These are phyloP conservation scores for Zaprionus gabonicus DNA, from an alignment of 1,140 invertebrate genomes.

Conservation along the genomic window DNA sequence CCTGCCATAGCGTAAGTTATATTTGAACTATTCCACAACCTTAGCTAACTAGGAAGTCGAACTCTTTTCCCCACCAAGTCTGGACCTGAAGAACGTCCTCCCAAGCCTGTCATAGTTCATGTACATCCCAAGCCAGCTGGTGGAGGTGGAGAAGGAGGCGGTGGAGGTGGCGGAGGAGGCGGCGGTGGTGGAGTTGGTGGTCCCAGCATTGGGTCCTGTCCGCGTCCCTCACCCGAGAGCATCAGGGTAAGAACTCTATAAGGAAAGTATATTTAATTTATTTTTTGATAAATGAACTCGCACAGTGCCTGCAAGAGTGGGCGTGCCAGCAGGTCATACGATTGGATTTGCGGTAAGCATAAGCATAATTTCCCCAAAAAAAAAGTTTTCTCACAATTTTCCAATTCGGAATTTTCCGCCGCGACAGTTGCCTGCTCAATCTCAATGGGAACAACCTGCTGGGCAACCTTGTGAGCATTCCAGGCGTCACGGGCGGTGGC, in stretches of 20 bases:
- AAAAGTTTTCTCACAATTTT: neutral
- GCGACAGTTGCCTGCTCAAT: slow-evolving; percentile 65
- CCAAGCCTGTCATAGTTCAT: neutral
- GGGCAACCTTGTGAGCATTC: slow-evolving; percentile 70
- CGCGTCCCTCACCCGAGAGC: slow-evolving; percentile 51
- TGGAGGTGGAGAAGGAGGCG: neutral
- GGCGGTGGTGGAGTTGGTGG: slow-evolving; percentile 14
- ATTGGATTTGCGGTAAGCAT: slow-evolving; percentile 73
- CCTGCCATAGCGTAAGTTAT: slow-evolving; percentile 46
- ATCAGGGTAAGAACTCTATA: slow-evolving; percentile 44
- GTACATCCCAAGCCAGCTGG: neutral
- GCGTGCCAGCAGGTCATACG: slow-evolving; percentile 73
- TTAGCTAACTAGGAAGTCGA: neutral
- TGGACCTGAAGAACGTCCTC: neutral
- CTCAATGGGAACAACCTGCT: slow-evolving; percentile 74
- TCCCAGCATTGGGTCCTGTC: slow-evolving; percentile 32
- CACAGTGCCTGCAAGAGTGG: slow-evolving; percentile 70
- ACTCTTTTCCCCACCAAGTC: neutral
- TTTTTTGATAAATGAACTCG: slow-evolving; percentile 18
- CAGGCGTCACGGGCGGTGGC: slow-evolving; percentile 56
- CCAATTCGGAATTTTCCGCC: slow-evolving; percentile 4
- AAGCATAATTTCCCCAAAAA: too few relatives aligned
- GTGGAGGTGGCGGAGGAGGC: neutral
- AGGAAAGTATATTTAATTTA: neutral
- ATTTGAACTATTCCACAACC: neutral